phyloP scores from a whole-genome alignment of 2,888 invertebrate genomes.

The Xestia c-nigrum region DNA sequence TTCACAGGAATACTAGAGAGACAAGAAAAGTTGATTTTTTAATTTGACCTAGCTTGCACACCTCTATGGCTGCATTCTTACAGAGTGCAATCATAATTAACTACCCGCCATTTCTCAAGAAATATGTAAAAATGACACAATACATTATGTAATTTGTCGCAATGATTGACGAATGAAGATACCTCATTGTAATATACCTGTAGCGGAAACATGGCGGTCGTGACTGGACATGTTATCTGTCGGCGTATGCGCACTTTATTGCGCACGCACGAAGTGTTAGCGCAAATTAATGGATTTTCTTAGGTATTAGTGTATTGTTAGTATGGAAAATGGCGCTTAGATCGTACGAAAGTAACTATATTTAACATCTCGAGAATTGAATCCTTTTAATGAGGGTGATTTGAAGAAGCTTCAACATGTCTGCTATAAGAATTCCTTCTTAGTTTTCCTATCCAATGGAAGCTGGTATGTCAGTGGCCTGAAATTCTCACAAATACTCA shows the following conservation, averaged over 20 bases:
- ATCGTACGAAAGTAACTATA: neutral
- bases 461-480: too few relatives aligned
- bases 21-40: neutral
- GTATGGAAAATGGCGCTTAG: slow-evolving; percentile 17
- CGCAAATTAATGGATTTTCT: slow-evolving; percentile 51
- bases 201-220: slow-evolving; percentile 52
- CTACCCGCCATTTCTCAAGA: slow-evolving; percentile 3
- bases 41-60: too few relatives aligned
- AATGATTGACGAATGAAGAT: slow-evolving; percentile 25
- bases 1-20: neutral
- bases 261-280: slow-evolving; percentile 43
- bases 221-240: slow-evolving; percentile 50
- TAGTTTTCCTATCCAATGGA: neutral
- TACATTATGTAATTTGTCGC: slow-evolving; percentile 46
- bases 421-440: neutral
- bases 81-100: neutral
- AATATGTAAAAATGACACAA: slow-evolving; percentile 35
- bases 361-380: neutral
- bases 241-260: slow-evolving; percentile 48
- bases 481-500: too few relatives aligned
- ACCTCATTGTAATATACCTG: slow-evolving; percentile 36
- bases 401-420: neutral
- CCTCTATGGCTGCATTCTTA: neutral
- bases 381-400: too few relatives aligned
- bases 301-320: slow-evolving; percentile 13